phyloP scores from a whole-genome alignment of 2,797 vertebrate genomes.

The Carduelis carduelis region DNA sequence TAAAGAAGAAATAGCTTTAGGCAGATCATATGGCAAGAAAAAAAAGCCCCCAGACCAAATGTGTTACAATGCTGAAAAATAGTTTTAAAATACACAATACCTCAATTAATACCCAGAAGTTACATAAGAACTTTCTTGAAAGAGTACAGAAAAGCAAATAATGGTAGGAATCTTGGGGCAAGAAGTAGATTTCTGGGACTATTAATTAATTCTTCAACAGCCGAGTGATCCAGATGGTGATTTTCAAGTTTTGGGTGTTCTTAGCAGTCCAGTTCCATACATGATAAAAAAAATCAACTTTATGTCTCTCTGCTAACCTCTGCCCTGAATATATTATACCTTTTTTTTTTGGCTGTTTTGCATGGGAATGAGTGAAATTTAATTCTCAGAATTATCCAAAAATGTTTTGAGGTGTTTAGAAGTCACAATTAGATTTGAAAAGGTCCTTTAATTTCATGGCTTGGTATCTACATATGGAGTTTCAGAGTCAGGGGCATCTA shows the following conservation, averaged over 20 bases:
- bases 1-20: constrained; percentile 19
- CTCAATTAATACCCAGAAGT: not conserved
- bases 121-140: not conserved
- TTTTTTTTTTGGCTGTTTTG: not conserved
- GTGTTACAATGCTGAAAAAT: not conserved
- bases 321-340: not conserved
- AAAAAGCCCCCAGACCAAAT: not conserved
- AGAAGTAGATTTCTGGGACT: not conserved
- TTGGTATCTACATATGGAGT: not conserved
- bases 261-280: not conserved
- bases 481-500: not conserved
- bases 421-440: not conserved
- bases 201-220: not conserved
- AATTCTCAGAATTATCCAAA: not conserved
- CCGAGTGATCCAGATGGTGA: not conserved
- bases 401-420: not conserved
- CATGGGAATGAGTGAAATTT: not conserved
- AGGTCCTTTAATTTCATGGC: not conserved
- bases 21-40: not conserved
- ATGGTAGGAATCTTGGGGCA: not conserved
- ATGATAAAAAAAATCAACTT: not conserved
- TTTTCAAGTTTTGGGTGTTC: not conserved
- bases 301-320: not conserved
- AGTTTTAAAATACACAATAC: not conserved
- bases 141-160: not conserved